Base-by-base conservation (phyloP, 2,113 vertebrate species). In the Festucalex cinctus region DNA sequence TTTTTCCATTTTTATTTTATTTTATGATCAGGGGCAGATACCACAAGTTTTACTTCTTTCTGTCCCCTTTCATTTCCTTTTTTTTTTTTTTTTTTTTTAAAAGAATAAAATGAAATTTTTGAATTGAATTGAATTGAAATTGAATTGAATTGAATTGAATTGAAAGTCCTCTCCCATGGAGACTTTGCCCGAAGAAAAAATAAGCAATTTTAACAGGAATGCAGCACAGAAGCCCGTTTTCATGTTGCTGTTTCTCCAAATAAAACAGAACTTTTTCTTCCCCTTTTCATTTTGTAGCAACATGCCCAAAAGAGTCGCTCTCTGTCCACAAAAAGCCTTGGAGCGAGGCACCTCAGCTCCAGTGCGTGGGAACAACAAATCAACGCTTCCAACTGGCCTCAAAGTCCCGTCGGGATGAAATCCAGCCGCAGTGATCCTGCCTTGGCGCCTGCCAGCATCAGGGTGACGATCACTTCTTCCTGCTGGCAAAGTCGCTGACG, bases 351-450 rank as follows among this genome's bases (percentile, higher is more conserved):
- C 63, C 79, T 81, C 82, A 93, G 90, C 86, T 92, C 93, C n/a
- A 92, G 91, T 79, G 88, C 85, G 79, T 92, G 90, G 91, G 95
- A 97, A 1, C 88, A 76, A 5, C 69, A 73, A 13, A 43, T 39
- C 2, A 81, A 74, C 0, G 17, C 80, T 0, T 84, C 86, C 77
- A 91, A 76, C 1, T 89, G 91, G 73, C 85, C 90, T 70, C 88
- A 90, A 76, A 79, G 85, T 41, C 70, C 89, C 74, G 91, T 62
- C 19, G 81, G 70, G 44, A 26, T 98, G 74, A 95, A 94, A 83
- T 80, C 90, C 41, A 95, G 94, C 81, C 88, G 86, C 60, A 96
- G 94, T 0, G 95, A 96, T 85, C 93, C 94, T 0, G 77, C 92
- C 60, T 90, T 97, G 76, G 91, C 73, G 5, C 0, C 68, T 1